These are phyloP conservation scores for Coenonympha arcania DNA, from an alignment of 2,888 invertebrate genomes.

Conservation along the genomic window DNA sequence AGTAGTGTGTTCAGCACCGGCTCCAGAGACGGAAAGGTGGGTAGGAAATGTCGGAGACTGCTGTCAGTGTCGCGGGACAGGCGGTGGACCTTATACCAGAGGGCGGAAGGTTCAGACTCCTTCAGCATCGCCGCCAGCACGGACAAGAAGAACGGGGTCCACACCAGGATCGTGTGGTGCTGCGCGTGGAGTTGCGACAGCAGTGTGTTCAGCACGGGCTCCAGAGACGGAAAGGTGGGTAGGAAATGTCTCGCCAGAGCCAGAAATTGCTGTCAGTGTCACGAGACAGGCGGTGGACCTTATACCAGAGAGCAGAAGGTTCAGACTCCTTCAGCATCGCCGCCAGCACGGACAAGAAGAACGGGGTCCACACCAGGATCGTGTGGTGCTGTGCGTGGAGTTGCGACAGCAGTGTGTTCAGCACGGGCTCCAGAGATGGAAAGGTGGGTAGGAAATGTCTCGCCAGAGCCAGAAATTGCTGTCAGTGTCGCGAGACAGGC, in stretches of 20 bases:
- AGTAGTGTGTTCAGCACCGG: constrained; percentile 88
- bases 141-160: constrained; percentile 81
- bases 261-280: constrained; percentile 89
- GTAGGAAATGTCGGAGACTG: constrained; percentile 72
- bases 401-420: constrained; percentile 84
- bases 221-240: constrained; percentile 87
- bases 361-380: constrained; percentile 87
- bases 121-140: constrained; percentile 75
- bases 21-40: constrained; percentile 90
- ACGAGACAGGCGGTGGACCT: constrained; percentile 90
- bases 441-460: constrained; percentile 67
- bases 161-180: constrained; percentile 95
- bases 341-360: constrained; percentile 77
- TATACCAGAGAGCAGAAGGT: constrained; percentile 72
- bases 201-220: constrained; percentile 87
- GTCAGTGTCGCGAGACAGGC: too few species aligned
- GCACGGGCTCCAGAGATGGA: constrained; percentile 93
- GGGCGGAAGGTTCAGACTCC: constrained; percentile 41
- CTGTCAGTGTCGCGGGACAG: constrained; percentile 95
- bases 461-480: too few species aligned
- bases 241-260: constrained; percentile 80
- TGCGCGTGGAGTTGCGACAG: constrained; percentile 92
- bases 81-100: constrained; percentile 84
- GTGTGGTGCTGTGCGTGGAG: constrained; percentile 97
- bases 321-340: constrained; percentile 64